Evolutionary conservation across 2,113 vertebrate species (phyloP).

Genomic region (Coptodon rendalli): DNA sequence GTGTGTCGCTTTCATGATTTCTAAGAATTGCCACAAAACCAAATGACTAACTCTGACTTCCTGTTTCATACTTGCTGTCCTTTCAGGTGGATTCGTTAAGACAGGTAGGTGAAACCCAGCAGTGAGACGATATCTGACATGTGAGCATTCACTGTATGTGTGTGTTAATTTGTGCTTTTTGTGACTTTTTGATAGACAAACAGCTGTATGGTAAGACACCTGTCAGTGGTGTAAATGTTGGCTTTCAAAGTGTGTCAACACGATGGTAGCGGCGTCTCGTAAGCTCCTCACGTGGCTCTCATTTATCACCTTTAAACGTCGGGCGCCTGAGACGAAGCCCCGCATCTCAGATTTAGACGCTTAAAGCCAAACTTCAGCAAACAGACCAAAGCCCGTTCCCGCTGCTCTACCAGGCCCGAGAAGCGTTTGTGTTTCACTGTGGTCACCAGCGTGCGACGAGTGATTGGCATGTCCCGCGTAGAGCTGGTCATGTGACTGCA

Average conservation of each 20-base stretch:
- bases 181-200: constrained; percentile 5
- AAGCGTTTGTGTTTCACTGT: neutral
- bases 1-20: neutral
- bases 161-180: neutral
- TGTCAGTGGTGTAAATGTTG: neutral
- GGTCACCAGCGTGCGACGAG: neutral
- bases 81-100: constrained; percentile 51
- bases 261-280: neutral
- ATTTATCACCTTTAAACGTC: neutral
- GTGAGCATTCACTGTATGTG: neutral
- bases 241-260: neutral
- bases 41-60: neutral
- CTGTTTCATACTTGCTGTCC: neutral
- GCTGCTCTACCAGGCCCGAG: neutral
- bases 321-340: neutral
- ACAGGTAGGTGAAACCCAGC: constrained; percentile 16
- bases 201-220: constrained; percentile 27
- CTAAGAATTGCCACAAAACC: neutral
- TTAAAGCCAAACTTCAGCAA: neutral
- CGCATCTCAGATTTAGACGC: neutral
- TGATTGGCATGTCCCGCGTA: neutral
- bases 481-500: neutral
- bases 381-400: neutral
- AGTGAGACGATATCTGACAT: neutral
- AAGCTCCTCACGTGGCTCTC: neutral